Conservation (phyloP, 2,888 invertebrate species). For the Ormyrus rosae region DNA sequence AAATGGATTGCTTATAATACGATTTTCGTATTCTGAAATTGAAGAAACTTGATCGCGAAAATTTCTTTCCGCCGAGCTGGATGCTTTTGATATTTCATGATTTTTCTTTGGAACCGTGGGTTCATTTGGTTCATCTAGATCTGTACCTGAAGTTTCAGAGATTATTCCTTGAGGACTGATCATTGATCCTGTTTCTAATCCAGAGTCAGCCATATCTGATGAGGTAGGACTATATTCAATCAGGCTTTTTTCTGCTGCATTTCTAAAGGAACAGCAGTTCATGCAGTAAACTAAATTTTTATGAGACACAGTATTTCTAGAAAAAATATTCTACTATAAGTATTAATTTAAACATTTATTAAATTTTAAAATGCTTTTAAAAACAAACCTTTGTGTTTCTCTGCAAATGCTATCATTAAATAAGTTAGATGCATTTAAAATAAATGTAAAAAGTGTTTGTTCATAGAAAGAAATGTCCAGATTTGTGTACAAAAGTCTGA, state of each 20-base stretch:
- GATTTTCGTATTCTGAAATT: conserved; percentile 68
- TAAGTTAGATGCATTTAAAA: conserved; percentile 59
- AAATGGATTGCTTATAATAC: conserved; percentile 69
- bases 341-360: conserved; percentile 1
- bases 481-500: conserved; percentile 70
- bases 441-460: conserved; percentile 63
- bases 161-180: conserved; percentile 74
- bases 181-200: conserved; percentile 73
- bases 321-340: not conserved
- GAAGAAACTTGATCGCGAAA: conserved; percentile 58
- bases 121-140: conserved; percentile 68
- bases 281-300: conserved; percentile 9
- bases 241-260: conserved; percentile 18
- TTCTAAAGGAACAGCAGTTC: conserved; percentile 19
- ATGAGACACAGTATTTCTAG: conserved; percentile 11
- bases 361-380: conserved; percentile 1
- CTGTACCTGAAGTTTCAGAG: conserved; percentile 73
- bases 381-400: conserved; percentile 39
- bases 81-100: conserved; percentile 35
- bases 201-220: conserved; percentile 75
- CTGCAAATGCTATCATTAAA: conserved; percentile 1
- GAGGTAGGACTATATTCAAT: conserved; percentile 61
- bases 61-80: conserved; percentile 64
- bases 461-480: conserved; percentile 68
- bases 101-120: conserved; percentile 59